Percentiles rank a stretch among this genome's conserved stretches.
Evolutionary conservation across 2,888 invertebrate species (phyloP).

Genomic region (Pollenia griseotomentosa): DNA sequence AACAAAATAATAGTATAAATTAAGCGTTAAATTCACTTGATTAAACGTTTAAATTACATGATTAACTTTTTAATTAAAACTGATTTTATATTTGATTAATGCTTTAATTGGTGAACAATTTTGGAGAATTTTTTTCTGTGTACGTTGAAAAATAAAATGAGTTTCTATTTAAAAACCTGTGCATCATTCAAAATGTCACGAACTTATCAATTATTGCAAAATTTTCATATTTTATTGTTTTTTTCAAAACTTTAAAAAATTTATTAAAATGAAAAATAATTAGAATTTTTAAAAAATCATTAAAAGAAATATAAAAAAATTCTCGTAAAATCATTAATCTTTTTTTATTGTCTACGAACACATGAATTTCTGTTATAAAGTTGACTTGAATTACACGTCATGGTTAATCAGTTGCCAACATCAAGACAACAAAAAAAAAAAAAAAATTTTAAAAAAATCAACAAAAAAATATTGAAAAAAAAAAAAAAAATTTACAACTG

Average conservation of each 20-base stretch:
- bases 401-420: conserved; percentile 70
- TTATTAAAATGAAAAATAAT: conserved; percentile 26
- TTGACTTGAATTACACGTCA: conserved; percentile 70
- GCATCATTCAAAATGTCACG: no score
- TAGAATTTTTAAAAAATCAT: conserved; percentile 36
- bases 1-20: no score
- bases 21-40: no score
- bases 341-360: conserved; percentile 49
- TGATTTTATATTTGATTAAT: no score
- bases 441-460: not conserved
- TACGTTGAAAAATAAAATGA: no score
- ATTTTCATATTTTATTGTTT: not conserved
- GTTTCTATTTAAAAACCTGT: no score
- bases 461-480: conserved; percentile 25
- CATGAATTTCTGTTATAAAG: conserved; percentile 64
- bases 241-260: not conserved
- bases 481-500: conserved; percentile 62
- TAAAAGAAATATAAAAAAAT: conserved; percentile 40
- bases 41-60: no score
- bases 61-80: no score
- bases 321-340: conserved; percentile 47
- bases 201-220: not conserved
- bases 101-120: no score
- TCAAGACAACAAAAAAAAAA: conserved; percentile 37
- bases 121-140: no score